A percentile compares a stretch with the other conserved stretches of the same genome.
Evolutionary conservation across 2,797 vertebrate genomes (phyloP).

Genomic region (Gephyroberyx darwinii): DNA sequence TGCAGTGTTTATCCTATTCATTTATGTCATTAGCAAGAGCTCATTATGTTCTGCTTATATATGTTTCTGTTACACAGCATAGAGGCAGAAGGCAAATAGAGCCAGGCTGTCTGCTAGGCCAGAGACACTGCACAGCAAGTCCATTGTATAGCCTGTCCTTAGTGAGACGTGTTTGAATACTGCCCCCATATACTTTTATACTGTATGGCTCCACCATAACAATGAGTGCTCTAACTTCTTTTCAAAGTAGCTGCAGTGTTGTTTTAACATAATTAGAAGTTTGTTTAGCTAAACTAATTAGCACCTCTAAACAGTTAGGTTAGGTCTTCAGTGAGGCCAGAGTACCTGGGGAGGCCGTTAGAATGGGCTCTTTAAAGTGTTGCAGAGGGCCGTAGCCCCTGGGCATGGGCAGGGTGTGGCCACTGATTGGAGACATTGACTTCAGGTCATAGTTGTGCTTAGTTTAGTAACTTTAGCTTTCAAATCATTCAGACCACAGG

Average conservation of each 20-base stretch:
- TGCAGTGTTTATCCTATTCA: not conserved
- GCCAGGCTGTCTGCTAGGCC: not conserved
- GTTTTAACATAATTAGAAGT: conserved; percentile 78
- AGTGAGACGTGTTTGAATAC: not conserved
- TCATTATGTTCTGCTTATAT: not conserved
- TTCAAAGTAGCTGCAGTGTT: conserved; percentile 60
- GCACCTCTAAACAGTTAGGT: conserved; percentile 56
- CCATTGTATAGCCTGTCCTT: not conserved
- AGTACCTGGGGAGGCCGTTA: conserved; percentile 38
- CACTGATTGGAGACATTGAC: conserved; percentile 72
- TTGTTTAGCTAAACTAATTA: conserved; percentile 78
- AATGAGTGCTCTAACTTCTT: conserved; percentile 63
- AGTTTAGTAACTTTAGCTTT: conserved; percentile 67
- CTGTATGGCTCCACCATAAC: conserved; percentile 14
- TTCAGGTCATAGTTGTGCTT: conserved; percentile 65
- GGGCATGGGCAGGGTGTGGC: conserved; percentile 72
- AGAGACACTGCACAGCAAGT: not conserved
- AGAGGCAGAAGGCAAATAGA: not conserved
- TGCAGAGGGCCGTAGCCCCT: conserved; percentile 58
- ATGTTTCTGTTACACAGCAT: not conserved
- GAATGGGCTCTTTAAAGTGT: conserved; percentile 68
- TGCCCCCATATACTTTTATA: not conserved
- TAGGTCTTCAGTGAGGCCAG: conserved; percentile 38
- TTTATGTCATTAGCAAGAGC: not conserved
- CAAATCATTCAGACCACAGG: conserved; percentile 61